A percentile compares a stretch with the other conserved stretches of the same genome.
Conservation (phyloP, 2,113 vertebrate genomes). For the Chlorodrepanis virens region DNA sequence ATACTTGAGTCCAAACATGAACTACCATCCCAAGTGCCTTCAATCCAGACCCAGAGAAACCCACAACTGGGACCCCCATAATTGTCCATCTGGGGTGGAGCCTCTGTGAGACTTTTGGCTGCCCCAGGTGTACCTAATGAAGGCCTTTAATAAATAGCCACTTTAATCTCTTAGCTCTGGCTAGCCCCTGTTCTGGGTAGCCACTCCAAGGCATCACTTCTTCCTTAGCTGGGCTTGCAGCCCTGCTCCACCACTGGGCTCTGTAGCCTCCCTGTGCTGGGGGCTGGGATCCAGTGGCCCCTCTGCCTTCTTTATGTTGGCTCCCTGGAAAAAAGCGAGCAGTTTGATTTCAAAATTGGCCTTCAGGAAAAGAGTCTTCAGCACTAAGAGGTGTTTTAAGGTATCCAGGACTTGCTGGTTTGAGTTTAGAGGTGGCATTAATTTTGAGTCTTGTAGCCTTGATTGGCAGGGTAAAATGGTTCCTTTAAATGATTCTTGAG, state of each 20-base stretch:
- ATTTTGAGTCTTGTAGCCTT: neutral
- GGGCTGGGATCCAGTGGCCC: neutral
- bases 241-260: rapidly evolving
- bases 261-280: rapidly evolving
- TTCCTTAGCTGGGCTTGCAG: neutral
- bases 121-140: neutral
- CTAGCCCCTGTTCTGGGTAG: neutral
- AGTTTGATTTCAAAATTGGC: neutral
- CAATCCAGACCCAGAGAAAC: too few relatives aligned
- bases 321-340: neutral
- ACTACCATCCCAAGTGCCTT: too few relatives aligned
- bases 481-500: neutral
- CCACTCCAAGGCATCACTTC: neutral
- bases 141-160: neutral
- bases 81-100: neutral
- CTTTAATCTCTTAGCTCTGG: neutral
- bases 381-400: neutral
- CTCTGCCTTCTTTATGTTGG: neutral
- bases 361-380: neutral
- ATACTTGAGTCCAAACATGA: too few relatives aligned
- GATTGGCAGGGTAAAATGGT: neutral
- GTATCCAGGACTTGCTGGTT: neutral
- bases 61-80: too few relatives aligned
- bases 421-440: neutral
- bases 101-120: neutral